These are phyloP conservation scores for Myotis myotis DNA, from an alignment of 2,797 vertebrate genomes.

Conservation along the genomic window DNA sequence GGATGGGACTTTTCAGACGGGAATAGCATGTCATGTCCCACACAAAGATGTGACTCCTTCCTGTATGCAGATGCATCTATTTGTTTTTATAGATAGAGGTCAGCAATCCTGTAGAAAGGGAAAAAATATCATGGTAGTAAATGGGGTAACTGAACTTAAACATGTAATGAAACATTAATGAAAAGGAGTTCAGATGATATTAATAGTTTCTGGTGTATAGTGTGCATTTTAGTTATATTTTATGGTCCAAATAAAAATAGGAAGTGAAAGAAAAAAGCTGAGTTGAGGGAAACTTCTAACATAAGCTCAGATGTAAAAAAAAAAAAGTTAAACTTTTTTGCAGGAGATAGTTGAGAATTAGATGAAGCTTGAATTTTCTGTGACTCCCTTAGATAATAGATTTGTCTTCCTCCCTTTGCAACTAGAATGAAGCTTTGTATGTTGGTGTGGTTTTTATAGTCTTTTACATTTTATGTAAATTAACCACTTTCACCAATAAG, in stretches of 20 bases:
- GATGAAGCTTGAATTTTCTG: not conserved
- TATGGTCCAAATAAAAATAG: not conserved
- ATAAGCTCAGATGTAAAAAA: not conserved
- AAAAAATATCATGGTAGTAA: not conserved
- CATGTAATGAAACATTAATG: not conserved
- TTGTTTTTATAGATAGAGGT: not conserved
- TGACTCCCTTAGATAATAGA: not conserved
- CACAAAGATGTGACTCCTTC: not conserved
- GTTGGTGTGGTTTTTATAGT: not conserved
- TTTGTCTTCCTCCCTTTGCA: not conserved
- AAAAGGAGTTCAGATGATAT: not conserved
- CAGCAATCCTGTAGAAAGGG: not conserved
- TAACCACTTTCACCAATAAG: too few species aligned
- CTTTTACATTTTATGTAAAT: conserved; percentile 21
- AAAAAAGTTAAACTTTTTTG: not conserved
- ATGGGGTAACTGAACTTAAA: not conserved
- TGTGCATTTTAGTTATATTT: not conserved
- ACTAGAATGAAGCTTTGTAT: not conserved
- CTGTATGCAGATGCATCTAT: not conserved
- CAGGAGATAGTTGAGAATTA: not conserved
- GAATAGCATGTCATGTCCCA: not conserved
- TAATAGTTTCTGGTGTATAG: not conserved
- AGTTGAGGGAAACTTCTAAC: not conserved
- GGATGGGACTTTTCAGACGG: not conserved
- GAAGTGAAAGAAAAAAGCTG: not conserved